These are phyloP conservation scores for Amblyopsis hoosieri DNA, from an alignment of 2,797 vertebrate genomes.

Conservation along the genomic window DNA sequence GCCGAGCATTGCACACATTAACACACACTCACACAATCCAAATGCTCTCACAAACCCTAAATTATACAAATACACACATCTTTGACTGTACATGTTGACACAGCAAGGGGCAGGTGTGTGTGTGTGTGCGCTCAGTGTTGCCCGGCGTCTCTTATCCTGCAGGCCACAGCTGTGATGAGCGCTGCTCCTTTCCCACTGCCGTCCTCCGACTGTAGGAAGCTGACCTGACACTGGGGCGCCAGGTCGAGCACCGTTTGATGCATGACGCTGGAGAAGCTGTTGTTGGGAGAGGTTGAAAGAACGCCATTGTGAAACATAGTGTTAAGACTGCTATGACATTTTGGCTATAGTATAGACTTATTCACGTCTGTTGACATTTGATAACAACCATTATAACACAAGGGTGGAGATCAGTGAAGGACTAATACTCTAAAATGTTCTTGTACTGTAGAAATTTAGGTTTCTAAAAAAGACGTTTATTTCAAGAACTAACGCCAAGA, in stretches of 20 bases:
- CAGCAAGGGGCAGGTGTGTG: background rate
- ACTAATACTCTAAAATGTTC: too few species aligned
- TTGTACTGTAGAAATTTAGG: too few species aligned
- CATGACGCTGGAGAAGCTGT: constrained; percentile 90
- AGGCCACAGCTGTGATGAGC: constrained; percentile 94
- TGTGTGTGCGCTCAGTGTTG: constrained; percentile 53
- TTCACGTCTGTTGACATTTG: too few species aligned
- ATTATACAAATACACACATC: background rate
- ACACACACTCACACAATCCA: background rate
- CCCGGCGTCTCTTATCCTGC: constrained; percentile 81
- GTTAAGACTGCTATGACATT: background rate
- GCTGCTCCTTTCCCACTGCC: constrained; percentile 96
- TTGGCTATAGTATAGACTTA: too few species aligned
- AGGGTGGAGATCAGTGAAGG: too few species aligned
- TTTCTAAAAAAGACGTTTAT: too few species aligned
- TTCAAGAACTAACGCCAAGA: too few species aligned
- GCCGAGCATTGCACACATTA: background rate
- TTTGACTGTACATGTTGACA: constrained; percentile 7
- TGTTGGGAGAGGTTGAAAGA: background rate
- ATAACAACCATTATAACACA: too few species aligned
- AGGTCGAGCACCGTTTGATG: constrained; percentile 86
- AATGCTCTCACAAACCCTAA: background rate
- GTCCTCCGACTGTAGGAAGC: constrained; percentile 91
- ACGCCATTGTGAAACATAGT: too few species aligned
- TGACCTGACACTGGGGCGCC: constrained; percentile 89